Base-by-base conservation (phyloP, 1,140 invertebrate genomes). In the Bicyclus anynana region DNA sequence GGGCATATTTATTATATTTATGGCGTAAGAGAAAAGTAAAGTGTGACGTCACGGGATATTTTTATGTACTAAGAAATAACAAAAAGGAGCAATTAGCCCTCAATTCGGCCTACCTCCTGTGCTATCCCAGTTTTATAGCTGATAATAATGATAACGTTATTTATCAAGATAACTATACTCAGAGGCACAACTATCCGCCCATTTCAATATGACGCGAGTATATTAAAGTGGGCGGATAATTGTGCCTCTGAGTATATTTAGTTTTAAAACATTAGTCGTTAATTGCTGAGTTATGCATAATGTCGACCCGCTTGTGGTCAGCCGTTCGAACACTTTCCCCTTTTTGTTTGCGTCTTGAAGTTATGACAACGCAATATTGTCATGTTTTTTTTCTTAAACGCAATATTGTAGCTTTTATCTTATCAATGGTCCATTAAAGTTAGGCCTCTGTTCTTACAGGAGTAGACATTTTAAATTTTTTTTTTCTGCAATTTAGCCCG, bases 11-110 rank as follows among this genome's bases (percentile, higher is more conserved):
- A 53, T 69, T 74, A 67, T 74, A 74, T 67, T 70, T 70, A 65
- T 68, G 63, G 63, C 23, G 67, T 69, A 72, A 67, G 71, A 57
- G 66, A 62, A 74, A 74, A 69, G 72, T 40, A 17, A 17, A 9
- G 56, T 61, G 18, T 72, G 72, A 64, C 69, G 59, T 71, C 65
- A 74, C 55, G 46, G 57, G 26, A 46, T 18, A 52, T 63, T 55
- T 12, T 51, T 40, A 27, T 42, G 47, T 38, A 17, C 13, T 40
- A 40, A 3, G 9, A 33, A 6, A 33, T 33, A 33, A 33, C 29
- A 6, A 12, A 7, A 33, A 33, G 29, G 10, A 33, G 3, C 23
- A 26, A 3, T 26, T 4, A 4, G 3, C 7, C 23, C 3, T 4
- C 23, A 3, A 3, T 3, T 26, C 23, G 23, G 3, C 23, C 23